Evolutionary conservation across 2,797 vertebrate genomes (phyloP).

Genomic region (Aplochiton taeniatus): DNA sequence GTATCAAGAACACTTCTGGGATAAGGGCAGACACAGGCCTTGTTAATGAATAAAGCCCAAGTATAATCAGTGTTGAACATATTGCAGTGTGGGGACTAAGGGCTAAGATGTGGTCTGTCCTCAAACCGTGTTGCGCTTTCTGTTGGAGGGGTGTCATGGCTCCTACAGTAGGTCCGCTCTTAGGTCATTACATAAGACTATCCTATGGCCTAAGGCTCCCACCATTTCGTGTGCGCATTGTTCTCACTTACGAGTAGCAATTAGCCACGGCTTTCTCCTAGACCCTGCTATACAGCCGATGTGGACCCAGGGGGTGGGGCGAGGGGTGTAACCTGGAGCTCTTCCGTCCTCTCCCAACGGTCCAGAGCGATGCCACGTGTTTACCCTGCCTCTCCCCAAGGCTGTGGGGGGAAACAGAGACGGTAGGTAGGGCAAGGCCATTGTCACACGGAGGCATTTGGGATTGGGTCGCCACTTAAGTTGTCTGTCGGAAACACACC

Average conservation of each 20-base stretch:
- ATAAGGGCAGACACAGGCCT: no score
- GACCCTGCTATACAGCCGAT: not conserved
- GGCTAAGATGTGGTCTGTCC: no score
- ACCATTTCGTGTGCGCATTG: constrained; percentile 46
- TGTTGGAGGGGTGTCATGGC: constrained; percentile 17
- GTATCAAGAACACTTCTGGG: no score
- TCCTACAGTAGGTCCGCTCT: no score
- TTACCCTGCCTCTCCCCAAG: not conserved
- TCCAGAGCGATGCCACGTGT: constrained; percentile 49
- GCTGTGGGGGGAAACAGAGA: not conserved
- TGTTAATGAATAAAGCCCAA: no score
- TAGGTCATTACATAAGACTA: constrained; percentile 33
- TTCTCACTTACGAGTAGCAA: constrained; percentile 56
- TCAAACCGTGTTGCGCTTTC: no score
- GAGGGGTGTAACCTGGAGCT: constrained; percentile 5
- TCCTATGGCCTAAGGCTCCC: constrained; percentile 43
- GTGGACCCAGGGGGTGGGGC: not conserved
- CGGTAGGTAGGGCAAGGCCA: constrained; percentile 61
- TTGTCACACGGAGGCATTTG: constrained; percentile 56
- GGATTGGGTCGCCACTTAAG: constrained; percentile 44
- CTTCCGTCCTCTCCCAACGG: constrained; percentile 36
- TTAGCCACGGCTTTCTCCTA: not conserved
- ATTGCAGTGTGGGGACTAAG: no score
- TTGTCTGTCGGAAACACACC: constrained; percentile 44
- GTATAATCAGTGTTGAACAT: no score